Evolutionary conservation across 2,888 invertebrate species (phyloP), one percentile per base, ranked within the genome.

Genomic region (Melitaea athalia): DNA sequence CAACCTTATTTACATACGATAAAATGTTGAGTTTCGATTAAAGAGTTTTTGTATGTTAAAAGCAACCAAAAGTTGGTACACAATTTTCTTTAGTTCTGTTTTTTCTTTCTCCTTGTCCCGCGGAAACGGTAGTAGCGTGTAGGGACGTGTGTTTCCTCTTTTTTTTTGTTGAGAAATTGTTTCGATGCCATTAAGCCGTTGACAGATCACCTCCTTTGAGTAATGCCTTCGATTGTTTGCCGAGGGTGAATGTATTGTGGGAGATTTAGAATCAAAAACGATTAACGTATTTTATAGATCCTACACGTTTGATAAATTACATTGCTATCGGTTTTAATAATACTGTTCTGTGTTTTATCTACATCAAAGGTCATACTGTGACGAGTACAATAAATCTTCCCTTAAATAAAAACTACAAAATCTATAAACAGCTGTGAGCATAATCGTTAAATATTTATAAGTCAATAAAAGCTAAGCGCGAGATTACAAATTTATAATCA

Each of bases 101-200:
- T 80, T 82, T 85, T 90, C 91, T 76, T 77, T 91, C n/a, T 90
- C 87, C 87, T 85, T 88, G 85, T 86, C 78, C 78, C 78, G 77
- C 82, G 88, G 87, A 89, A 89, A 81, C 87, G 89, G 89, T 88
- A 89, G 87, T 86, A 84, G 85, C 85, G 82, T 85, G 80, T 88
- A 85, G 87, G 86, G 89, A 89, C 87, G 87, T 89, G 89, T 88
- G 89, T 80, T 91, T 92, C 91, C 92, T 87, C 77, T 72, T 89
- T 92, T 91, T 24, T 38, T 91, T 92, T 92, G 91, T 91, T 91
- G 85, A 78, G 84, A 90, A 92, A 92, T 91, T 92, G 92, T 91
- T 92, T 92, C 92, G 85, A 79, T 91, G 82, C 92, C 92, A 92
- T 92, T 92, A 92, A 88, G 86, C 88, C 88, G 90, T 89, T 92